phyloP scores from a whole-genome alignment of 1,140 invertebrate species.

The Araneus ventricosus region DNA sequence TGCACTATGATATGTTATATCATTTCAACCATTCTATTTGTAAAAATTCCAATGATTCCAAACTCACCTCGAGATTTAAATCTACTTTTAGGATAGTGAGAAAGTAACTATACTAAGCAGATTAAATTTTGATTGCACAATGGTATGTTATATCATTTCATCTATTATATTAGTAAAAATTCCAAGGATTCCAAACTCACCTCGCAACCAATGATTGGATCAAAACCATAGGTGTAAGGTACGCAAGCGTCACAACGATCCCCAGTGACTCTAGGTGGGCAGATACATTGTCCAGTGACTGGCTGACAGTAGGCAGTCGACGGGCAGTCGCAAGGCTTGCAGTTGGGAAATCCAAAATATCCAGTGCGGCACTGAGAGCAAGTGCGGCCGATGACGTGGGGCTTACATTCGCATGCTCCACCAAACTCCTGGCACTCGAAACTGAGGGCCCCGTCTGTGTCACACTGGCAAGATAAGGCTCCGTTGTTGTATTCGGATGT shows the following conservation, averaged over 20 bases:
- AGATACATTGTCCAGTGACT: constrained; percentile 75
- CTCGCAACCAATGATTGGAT: constrained; percentile 96
- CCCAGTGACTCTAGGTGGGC: constrained; percentile 86
- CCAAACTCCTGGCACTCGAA: constrained; percentile 95
- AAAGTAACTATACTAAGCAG: too few relatives aligned
- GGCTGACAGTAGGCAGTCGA: constrained; percentile 88
- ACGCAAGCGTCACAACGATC: constrained; percentile 93
- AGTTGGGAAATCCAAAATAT: constrained; percentile 97
- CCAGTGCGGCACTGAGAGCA: constrained; percentile 95
- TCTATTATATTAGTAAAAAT: neutral
- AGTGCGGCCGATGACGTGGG: constrained; percentile 94
- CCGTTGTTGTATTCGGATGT: constrained; percentile 97
- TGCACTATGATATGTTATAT: too few relatives aligned
- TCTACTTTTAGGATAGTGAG: too few relatives aligned
- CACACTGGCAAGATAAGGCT: constrained; percentile 92
- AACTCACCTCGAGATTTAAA: constrained; percentile 80
- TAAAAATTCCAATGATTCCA: neutral
- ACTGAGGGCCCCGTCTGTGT: constrained; percentile 92
- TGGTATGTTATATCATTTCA: too few relatives aligned
- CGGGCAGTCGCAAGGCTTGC: constrained; percentile 91
- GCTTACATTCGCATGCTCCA: constrained; percentile 96
- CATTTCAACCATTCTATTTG: neutral
- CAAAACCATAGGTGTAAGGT: constrained; percentile 94
- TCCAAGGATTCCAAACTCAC: constrained; percentile 76
- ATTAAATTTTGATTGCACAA: too few relatives aligned